phyloP scores from a whole-genome alignment of 2,888 invertebrate species.

The Tuberolachnus salignus region DNA sequence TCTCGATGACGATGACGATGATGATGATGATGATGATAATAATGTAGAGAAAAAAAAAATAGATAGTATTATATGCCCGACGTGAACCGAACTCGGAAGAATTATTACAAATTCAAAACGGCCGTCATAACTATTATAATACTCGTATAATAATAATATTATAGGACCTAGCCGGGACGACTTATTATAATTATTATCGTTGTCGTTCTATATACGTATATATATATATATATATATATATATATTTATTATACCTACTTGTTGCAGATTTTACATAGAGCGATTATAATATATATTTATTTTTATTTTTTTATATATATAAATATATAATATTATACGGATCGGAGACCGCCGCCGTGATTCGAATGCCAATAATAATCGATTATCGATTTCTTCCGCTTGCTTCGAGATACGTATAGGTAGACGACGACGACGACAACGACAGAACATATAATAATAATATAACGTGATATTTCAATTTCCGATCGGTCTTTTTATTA shows the following conservation, averaged over 20 bases:
- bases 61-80: neutral
- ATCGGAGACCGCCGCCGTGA: neutral
- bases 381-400: neutral
- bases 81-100: slow-evolving; percentile 39
- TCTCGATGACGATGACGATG: slow-evolving; percentile 18
- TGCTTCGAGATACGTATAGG: too few relatives aligned
- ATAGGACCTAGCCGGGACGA: neutral
- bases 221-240: too few relatives aligned
- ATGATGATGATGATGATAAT: too few relatives aligned
- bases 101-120: slow-evolving; percentile 47
- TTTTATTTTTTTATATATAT: too few relatives aligned
- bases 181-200: neutral
- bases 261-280: slow-evolving; percentile 29
- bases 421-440: too few relatives aligned
- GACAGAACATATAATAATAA: neutral
- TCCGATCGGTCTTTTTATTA: neutral
- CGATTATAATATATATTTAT: too few relatives aligned
- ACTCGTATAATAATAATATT: too few relatives aligned
- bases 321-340: too few relatives aligned
- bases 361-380: slow-evolving; percentile 31
- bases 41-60: too few relatives aligned
- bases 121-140: slow-evolving; percentile 19
- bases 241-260: slow-evolving; percentile 2
- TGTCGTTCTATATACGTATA: neutral
- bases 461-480: slow-evolving; percentile 34